Base-by-base conservation (phyloP, 2,888 invertebrate genomes). In the Lepidocyrtoides sp. region DNA sequence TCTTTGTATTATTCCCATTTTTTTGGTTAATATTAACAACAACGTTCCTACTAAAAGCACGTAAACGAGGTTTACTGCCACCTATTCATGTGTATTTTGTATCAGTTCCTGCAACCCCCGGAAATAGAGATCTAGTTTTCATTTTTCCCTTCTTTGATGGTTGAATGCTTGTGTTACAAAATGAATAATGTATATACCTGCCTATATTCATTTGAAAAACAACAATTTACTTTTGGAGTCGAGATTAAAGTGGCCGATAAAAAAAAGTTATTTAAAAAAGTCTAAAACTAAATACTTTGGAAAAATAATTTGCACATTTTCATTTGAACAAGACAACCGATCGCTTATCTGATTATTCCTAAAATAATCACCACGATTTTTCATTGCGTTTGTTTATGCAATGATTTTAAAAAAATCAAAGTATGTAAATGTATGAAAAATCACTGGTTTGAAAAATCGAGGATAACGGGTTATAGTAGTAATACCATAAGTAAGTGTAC, bases 1-100 rank as follows among this genome's bases (percentile, higher is more conserved):
- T 48, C 48, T 75, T 75, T 75, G 26, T 48, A 75, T n/a, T n/a
- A n/a, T 75, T 75, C 26, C 48, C 75, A 66, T 41, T 48, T 75
- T 75, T 48, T 72, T 44, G 72, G 44, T 48, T 60, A 63, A 29
- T 36, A 69, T 17, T 69, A 20, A 63, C 10, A 44, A 44, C n/a
- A 72, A 41, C 14, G 41, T 72, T 72, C 44, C 44, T 44, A 51
- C 20, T n/a, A 26, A 36, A 17, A 60, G 26, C 32, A 29, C 26
- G 29, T 32, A 69, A 29, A 44, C 44, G 20, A 7, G 36, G 7
- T 4, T 7, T 5, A 32, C 17, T 7, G 2, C 0, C 29, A 63
- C 23, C 7, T n/a, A 63, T 36, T 66, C 41, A 7, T 44, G 23
- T 41, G 23, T 44, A 44, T 26, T 17, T 10, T 36, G n/a, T 69